phyloP scores from a whole-genome alignment of 2,113 vertebrate genomes.

The Notarius quadriscutis region DNA sequence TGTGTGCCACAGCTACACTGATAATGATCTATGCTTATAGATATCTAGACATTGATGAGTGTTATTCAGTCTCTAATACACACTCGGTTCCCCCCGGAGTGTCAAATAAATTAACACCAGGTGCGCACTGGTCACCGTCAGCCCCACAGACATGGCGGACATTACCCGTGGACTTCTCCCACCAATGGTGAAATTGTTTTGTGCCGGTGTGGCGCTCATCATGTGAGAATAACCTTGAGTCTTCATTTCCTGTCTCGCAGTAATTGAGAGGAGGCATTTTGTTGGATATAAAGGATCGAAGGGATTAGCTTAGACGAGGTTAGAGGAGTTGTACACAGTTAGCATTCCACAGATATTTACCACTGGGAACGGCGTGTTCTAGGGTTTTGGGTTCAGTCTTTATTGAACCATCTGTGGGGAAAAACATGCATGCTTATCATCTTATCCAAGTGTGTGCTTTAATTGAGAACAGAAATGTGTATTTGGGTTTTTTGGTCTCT shows the following conservation, averaged over 20 bases:
- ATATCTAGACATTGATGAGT: neutral
- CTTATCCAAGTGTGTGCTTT: neutral
- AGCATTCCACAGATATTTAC: neutral
- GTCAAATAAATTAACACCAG: slow-evolving; percentile 26
- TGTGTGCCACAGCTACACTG: neutral
- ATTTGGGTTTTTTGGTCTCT: neutral
- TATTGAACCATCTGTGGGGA: neutral
- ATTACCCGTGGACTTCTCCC: neutral
- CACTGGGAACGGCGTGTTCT: neutral
- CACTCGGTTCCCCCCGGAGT: neutral
- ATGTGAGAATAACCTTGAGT: neutral
- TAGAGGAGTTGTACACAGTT: neutral
- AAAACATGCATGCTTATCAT: neutral
- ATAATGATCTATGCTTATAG: neutral
- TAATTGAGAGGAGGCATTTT: neutral
- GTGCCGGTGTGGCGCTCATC: neutral
- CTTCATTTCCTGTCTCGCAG: slow-evolving; percentile 6
- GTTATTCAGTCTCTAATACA: neutral
- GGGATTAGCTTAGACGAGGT: neutral
- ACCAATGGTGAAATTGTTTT: neutral
- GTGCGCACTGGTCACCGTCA: neutral
- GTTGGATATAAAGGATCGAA: neutral
- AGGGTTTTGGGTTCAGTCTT: neutral
- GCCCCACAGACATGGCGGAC: neutral
- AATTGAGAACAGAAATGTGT: neutral